Evolutionary conservation across 2,888 invertebrate species (phyloP).

Genomic region (Chymomyza procnemis): DNA sequence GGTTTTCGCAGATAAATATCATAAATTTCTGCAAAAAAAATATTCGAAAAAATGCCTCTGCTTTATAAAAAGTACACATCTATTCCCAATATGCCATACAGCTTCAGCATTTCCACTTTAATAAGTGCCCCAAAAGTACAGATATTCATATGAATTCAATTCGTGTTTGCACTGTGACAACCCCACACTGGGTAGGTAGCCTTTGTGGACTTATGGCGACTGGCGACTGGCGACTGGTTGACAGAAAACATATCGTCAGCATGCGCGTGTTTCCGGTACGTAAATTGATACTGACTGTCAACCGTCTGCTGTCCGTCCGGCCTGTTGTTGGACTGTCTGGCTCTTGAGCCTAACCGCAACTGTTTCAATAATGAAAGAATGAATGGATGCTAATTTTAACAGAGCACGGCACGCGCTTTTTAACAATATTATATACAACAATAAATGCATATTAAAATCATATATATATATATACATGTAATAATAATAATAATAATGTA

Average conservation of each 20-base stretch:
- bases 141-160: background rate
- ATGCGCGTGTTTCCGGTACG: slow-evolving; percentile 59
- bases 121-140: background rate
- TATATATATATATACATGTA: slow-evolving; percentile 31
- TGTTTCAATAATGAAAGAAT: slow-evolving; percentile 28
- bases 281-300: slow-evolving; percentile 69
- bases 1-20: no score
- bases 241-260: slow-evolving; percentile 8
- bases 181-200: background rate
- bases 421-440: slow-evolving; percentile 65
- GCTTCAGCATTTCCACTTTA: background rate
- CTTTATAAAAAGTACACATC: no score
- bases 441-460: slow-evolving; percentile 28
- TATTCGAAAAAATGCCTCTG: no score
- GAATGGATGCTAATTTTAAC: slow-evolving; percentile 68
- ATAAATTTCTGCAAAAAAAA: no score
- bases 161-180: background rate
- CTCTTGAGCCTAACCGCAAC: slow-evolving; percentile 36
- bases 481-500: no score
- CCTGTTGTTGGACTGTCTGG: background rate
- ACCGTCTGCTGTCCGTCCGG: background rate
- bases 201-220: background rate
- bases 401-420: slow-evolving; percentile 57
- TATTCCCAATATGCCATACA: no score
- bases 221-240: background rate